Evolutionary conservation across 2,797 vertebrate genomes (phyloP), one percentile per base, ranked within the genome.

Genomic region (Sebastes minor): DNA sequence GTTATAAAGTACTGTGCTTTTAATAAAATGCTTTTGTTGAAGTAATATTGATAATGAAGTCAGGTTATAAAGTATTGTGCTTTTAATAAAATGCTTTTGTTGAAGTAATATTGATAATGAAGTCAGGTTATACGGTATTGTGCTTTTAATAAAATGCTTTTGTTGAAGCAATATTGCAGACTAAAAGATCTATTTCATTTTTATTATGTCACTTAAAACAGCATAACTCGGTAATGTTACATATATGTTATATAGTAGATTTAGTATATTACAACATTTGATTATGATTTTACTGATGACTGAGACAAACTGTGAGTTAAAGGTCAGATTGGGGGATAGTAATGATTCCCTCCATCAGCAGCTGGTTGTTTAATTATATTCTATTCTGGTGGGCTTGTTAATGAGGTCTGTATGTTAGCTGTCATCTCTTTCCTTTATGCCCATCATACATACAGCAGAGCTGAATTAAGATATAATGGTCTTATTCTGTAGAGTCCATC

Each of bases 331-430:
- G 72, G 79, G 76, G 91, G 74, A 78, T 84, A 78, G 59, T 38
- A 74, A 89, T n/a, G 86, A 61, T 57, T 84, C 78, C 67, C 69
- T 84, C 73, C 75, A 66, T 87, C 88, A 85, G 90, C 92, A 93
- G 91, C 90, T 92, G 92, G 16, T 33, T 86, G 73, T 86, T 76
- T 89, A 83, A 88, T 91, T 73, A 80, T 89, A 82, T 91, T 90
- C 84, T 56, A 42, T 66, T 83, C 83, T 61, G 65, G 53, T 38
- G 38, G 33, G 60, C 77, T 65, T 91, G 88, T 90, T 91, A 94
- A 94, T 90, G 88, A 86, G 90, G 30, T 74, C 84, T 89, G 57
- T 70, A 89, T 89, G 89, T 82, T 89, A 42, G 83, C 85, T 93
- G 91, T 92, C 92, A 93, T 87, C 83, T 88, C 73, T 75, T 91